Conservation (phyloP, 2,888 invertebrate species). For the Diadegma fenestrale region DNA sequence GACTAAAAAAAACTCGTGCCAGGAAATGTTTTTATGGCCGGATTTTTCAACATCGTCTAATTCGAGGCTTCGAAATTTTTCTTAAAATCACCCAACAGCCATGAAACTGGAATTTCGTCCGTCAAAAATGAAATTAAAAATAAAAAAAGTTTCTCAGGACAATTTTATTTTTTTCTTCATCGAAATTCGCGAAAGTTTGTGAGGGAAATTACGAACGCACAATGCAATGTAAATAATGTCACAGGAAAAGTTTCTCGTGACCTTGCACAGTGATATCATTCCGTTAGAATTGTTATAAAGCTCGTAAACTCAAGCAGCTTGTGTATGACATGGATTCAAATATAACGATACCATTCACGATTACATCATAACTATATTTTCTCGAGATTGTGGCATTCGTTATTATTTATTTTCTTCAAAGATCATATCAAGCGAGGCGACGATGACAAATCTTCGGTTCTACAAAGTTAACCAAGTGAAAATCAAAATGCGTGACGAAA, state of each 20-base stretch:
- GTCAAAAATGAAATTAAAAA: background rate
- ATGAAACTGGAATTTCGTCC: background rate
- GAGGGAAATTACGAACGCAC: background rate
- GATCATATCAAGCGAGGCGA: slow-evolving; percentile 8
- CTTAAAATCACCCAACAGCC: background rate
- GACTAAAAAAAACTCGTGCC: background rate
- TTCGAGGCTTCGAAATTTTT: background rate
- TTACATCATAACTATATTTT: slow-evolving; percentile 66
- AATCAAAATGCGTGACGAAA: background rate
- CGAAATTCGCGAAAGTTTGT: background rate
- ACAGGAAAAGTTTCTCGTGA: slow-evolving; percentile 39
- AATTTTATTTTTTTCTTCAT: background rate
- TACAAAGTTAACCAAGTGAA: background rate
- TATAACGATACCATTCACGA: slow-evolving; percentile 56
- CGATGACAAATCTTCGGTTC: slow-evolving; percentile 8
- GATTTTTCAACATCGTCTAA: background rate
- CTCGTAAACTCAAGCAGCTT: slow-evolving; percentile 38
- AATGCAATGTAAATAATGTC: slow-evolving; percentile 14
- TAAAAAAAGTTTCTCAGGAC: background rate
- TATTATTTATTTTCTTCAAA: slow-evolving; percentile 17
- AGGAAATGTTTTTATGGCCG: background rate
- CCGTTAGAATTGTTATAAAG: slow-evolving; percentile 56
- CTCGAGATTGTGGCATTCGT: slow-evolving; percentile 45
- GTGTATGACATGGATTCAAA: slow-evolving; percentile 50
- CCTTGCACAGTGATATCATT: slow-evolving; percentile 60